Percentiles rank a stretch among this genome's conserved stretches.
Conservation (phyloP, 2,113 vertebrate species). For the Pedetes capensis region DNA sequence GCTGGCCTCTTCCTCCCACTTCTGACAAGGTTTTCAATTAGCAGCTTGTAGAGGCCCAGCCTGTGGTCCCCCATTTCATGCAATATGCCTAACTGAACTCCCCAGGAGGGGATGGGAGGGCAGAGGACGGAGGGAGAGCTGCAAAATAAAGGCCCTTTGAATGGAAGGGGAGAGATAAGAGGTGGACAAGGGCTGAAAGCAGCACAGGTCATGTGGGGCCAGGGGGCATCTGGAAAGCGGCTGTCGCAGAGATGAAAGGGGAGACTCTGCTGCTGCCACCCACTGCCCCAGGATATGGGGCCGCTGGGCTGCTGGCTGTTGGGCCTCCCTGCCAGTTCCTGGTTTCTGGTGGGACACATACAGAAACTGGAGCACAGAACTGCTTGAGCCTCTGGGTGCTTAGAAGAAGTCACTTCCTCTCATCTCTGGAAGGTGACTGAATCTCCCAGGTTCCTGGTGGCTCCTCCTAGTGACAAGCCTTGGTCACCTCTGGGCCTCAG, state of each 20-base stretch:
- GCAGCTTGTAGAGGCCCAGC: conserved; percentile 80
- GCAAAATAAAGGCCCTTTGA: conserved; percentile 41
- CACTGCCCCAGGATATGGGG: rapidly evolving
- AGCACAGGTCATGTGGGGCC: not conserved
- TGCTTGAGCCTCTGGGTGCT: not conserved
- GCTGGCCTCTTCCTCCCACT: conserved; percentile 78
- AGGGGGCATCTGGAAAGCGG: conserved; percentile 8
- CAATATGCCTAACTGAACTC: conserved; percentile 71
- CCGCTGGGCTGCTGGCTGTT: not conserved
- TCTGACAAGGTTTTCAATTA: conserved; percentile 84
- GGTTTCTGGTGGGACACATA: not conserved
- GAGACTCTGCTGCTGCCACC: not conserved
- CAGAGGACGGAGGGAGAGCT: conserved; percentile 29
- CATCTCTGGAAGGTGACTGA: not conserved
- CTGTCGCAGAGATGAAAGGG: not conserved
- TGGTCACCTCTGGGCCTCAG: not conserved
- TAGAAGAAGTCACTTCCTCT: not conserved
- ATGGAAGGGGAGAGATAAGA: not conserved
- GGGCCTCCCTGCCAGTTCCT: not conserved
- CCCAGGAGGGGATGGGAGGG: conserved; percentile 61
- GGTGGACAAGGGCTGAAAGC: not conserved
- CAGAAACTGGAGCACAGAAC: not conserved
- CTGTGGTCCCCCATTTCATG: conserved; percentile 79
- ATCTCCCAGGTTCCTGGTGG: not conserved
- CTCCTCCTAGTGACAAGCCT: not conserved